Conservation (phyloP, 2,797 vertebrate species). For the Uromys caudimaculatus region DNA sequence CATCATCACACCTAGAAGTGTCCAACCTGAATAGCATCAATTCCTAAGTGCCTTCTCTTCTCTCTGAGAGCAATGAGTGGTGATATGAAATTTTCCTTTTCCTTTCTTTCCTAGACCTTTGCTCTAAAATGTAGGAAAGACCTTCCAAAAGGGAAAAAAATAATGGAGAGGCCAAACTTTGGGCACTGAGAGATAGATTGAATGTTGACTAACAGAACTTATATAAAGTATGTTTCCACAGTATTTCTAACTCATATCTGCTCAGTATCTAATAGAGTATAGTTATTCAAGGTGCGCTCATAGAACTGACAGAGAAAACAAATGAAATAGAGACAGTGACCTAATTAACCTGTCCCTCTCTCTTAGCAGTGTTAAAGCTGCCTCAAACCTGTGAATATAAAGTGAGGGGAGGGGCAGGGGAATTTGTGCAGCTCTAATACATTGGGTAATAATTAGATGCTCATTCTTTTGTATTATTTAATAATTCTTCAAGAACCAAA, state of each 20-base stretch:
- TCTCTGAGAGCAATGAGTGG: not conserved
- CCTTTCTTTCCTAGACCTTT: not conserved
- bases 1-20: rapidly evolving
- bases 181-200: not conserved
- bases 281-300: not conserved
- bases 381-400: not conserved
- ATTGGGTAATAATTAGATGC: not conserved
- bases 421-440: not conserved
- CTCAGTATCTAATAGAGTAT: not conserved
- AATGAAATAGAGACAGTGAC: not conserved
- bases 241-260: not conserved
- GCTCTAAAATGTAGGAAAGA: not conserved
- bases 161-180: not conserved
- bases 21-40: not conserved
- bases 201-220: not conserved
- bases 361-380: not conserved
- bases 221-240: not conserved
- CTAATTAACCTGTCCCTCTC: not conserved
- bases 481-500: not conserved
- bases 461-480: not conserved
- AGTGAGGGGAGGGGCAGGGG: rapidly evolving
- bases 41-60: not conserved
- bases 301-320: not conserved
- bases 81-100: not conserved
- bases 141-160: not conserved